A percentile compares a stretch with the other conserved stretches of the same genome.
Evolutionary conservation across 2,113 vertebrate species (phyloP).

Genomic region (Dicerorhinus sumatrensis): DNA sequence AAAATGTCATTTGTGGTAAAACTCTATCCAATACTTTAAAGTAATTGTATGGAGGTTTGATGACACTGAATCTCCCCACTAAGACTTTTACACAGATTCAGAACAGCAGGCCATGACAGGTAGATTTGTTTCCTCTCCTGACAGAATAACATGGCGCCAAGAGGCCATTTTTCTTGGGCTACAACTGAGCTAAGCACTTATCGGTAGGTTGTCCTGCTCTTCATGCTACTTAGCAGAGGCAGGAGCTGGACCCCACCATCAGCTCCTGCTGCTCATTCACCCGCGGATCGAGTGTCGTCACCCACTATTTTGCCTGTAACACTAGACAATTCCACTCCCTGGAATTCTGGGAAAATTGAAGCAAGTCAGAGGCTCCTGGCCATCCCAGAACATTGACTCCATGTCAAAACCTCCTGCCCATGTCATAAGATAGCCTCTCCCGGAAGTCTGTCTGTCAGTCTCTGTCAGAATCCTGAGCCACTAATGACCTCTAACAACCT

Average conservation of each 20-base stretch:
- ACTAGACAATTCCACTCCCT: background rate
- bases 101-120: background rate
- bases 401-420: background rate
- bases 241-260: background rate
- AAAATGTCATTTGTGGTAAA: constrained; percentile 50
- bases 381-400: background rate
- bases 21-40: constrained; percentile 64
- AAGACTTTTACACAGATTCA: constrained; percentile 51
- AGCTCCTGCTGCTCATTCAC: background rate
- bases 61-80: constrained; percentile 1
- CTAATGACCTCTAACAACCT: background rate
- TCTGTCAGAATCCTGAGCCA: background rate
- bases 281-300: background rate
- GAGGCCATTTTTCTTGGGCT: constrained; percentile 55
- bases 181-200: constrained; percentile 37
- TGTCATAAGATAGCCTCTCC: background rate
- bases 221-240: background rate
- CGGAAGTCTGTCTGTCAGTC: background rate
- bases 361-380: background rate
- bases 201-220: background rate
- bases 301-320: background rate
- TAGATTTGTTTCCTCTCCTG: constrained; percentile 27
- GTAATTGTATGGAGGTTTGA: constrained; percentile 66
- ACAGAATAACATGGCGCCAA: background rate
- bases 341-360: background rate